These are phyloP conservation scores for Daphoenositta chrysoptera DNA, from an alignment of 2,113 vertebrate genomes.

Conservation along the genomic window DNA sequence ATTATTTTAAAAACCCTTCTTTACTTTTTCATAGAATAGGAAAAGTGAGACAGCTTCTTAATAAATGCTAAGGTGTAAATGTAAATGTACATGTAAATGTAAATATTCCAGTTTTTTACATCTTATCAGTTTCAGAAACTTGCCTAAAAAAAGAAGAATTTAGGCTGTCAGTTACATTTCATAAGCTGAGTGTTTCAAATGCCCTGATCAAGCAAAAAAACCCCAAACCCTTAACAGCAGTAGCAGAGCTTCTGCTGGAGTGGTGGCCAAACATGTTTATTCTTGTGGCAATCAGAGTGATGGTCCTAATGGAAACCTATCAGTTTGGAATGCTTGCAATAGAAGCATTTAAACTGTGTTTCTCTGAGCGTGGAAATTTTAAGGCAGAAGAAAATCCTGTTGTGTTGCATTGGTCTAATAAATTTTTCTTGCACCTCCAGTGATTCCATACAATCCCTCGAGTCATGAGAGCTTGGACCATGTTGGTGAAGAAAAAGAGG, in stretches of 20 bases:
- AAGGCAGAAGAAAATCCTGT: not conserved
- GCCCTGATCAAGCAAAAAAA: not conserved
- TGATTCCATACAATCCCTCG: constrained; percentile 87
- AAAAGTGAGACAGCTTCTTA: not conserved
- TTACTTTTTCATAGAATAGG: not conserved
- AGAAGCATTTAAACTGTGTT: not conserved
- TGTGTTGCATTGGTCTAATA: not conserved
- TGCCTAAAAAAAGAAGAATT: not conserved
- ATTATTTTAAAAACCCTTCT: not conserved
- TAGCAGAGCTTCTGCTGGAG: not conserved
- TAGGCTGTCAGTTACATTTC: not conserved
- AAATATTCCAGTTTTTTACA: not conserved
- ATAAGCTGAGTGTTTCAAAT: not conserved
- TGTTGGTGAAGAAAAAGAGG: constrained; percentile 95
- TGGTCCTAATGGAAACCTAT: not conserved
- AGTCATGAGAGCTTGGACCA: constrained; percentile 91
- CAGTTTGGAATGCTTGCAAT: not conserved
- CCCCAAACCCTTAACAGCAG: not conserved
- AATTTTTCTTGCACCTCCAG: constrained; percentile 50
- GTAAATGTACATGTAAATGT: not conserved
- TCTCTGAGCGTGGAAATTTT: not conserved
- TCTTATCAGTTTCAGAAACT: not conserved
- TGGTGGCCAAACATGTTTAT: not conserved
- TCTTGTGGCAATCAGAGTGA: not conserved
- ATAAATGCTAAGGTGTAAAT: not conserved